Base-by-base conservation (phyloP, 2,113 vertebrate genomes). In the Apteryx owenii region DNA sequence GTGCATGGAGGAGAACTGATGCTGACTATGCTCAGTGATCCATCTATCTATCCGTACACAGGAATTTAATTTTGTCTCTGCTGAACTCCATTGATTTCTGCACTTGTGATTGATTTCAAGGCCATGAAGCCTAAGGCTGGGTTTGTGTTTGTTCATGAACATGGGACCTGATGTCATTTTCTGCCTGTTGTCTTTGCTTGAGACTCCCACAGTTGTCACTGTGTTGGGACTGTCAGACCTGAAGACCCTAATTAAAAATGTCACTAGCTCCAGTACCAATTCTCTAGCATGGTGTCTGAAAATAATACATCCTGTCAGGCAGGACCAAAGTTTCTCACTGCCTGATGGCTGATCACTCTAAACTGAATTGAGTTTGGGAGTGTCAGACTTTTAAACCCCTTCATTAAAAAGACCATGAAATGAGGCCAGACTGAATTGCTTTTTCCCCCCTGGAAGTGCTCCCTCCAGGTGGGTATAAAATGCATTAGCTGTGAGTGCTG, bases 231-330 rank as follows among this genome's bases (percentile, higher is more conserved):
- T 93, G 82, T 94, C 88, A 95, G 85, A 83, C 38, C 79, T 96
- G 91, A 95, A 93, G 82, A 93, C 91, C 88, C 93, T 97, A 85
- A 97, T 96, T 97, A 88, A 85, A 96, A 91, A 90, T 90, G 95
- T 95, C 95, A 96, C 85, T n/a, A 72, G 40, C 81, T 90, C 42
- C 31, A 17, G 79, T 75, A 42, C 51, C 56, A 78, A 42, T 31
- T 29, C n/a, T 51, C n/a, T 51, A 2, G 0, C 17, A 13, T 7
- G 16, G 46, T 46, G n/a, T 68, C 85, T 96, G 85, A 91, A 94
- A 94, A 90, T 91, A 95, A 91, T 83, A 25, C 0, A 0, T 78
- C 17, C 42, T 93, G 89, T 93, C 94, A 94, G 82, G 71, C 2
- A 1, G 38, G 60, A 93, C 76, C 12, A n/a, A 95, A 91, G 56